Percentiles rank a stretch among this genome's conserved stretches.
These are phyloP conservation scores for Cyanocitta stelleri DNA, from an alignment of 2,113 vertebrate genomes.

Conservation along the genomic window DNA sequence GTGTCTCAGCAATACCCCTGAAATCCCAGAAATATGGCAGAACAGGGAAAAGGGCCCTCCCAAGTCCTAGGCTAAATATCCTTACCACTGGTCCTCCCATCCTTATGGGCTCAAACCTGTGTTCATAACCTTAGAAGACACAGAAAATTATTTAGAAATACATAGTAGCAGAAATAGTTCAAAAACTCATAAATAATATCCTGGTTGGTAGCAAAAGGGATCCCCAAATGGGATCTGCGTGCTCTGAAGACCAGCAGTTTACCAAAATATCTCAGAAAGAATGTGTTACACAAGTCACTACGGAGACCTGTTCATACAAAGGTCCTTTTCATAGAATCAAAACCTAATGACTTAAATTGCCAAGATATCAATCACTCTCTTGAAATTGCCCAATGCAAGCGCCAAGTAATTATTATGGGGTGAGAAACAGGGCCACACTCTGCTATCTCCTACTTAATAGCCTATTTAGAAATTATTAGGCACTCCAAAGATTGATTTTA, in stretches of 20 bases:
- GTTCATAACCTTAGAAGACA: neutral
- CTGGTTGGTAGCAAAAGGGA: neutral
- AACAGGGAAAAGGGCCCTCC: neutral
- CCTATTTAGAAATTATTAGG: neutral
- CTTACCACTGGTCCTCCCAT: neutral
- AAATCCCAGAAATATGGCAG: neutral
- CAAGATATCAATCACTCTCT: neutral
- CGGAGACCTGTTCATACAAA: neutral
- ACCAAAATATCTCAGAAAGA: neutral
- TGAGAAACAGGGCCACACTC: neutral
- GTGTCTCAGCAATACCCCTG: neutral
- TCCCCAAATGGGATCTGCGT: neutral
- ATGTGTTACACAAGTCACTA: neutral
- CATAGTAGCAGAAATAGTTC: neutral
- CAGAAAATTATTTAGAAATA: neutral
- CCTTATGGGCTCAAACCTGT: neutral
- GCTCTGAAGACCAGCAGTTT: neutral
- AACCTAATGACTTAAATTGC: neutral
- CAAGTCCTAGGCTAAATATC: neutral
- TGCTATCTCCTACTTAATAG: neutral
- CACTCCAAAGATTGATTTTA: neutral
- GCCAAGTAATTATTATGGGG: neutral
- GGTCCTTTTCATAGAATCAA: neutral
- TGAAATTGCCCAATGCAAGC: neutral
- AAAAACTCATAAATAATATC: neutral